A percentile compares a stretch with the other conserved stretches of the same genome.
Conservation (phyloP, 2,797 vertebrate genomes). For the Rostrhamus sociabilis region DNA sequence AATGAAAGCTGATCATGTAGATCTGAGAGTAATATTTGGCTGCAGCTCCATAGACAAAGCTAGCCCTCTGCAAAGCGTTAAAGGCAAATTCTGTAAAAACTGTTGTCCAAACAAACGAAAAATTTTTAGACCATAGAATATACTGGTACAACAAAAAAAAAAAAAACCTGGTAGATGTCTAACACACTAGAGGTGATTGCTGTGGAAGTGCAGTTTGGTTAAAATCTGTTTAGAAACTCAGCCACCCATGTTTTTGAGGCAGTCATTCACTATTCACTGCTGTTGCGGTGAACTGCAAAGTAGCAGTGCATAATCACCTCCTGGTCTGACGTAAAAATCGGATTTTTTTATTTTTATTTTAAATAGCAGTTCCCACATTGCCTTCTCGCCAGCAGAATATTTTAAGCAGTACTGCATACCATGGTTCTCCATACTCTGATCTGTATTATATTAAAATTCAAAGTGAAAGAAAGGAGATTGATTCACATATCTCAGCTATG, state of each 20-base stretch:
- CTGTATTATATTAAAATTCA: neutral
- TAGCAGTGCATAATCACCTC: slow-evolving; percentile 6
- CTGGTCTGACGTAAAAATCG: slow-evolving; percentile 29
- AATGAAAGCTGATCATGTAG: neutral
- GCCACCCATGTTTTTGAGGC: neutral
- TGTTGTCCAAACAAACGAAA: neutral
- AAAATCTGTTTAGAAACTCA: neutral
- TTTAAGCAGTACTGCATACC: neutral
- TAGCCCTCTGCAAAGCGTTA: neutral
- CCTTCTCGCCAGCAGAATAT: slow-evolving; percentile 15
- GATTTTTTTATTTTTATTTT: neutral
- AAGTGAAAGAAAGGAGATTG: neutral
- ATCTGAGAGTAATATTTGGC: neutral
- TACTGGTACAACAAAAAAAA: neutral
- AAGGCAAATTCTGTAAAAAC: neutral
- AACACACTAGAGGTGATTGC: neutral
- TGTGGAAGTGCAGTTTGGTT: neutral
- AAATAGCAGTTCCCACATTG: slow-evolving; percentile 4
- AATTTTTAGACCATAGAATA: neutral
- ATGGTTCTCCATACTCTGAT: neutral
- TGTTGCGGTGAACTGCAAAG: neutral
- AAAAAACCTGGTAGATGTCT: neutral
- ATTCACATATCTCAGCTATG: neutral
- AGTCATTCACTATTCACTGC: neutral
- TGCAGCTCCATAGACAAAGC: neutral